A percentile compares a stretch with the other conserved stretches of the same genome.
Evolutionary conservation across 2,888 invertebrate genomes (phyloP).

Genomic region (Drosophila trichaetosa): DNA sequence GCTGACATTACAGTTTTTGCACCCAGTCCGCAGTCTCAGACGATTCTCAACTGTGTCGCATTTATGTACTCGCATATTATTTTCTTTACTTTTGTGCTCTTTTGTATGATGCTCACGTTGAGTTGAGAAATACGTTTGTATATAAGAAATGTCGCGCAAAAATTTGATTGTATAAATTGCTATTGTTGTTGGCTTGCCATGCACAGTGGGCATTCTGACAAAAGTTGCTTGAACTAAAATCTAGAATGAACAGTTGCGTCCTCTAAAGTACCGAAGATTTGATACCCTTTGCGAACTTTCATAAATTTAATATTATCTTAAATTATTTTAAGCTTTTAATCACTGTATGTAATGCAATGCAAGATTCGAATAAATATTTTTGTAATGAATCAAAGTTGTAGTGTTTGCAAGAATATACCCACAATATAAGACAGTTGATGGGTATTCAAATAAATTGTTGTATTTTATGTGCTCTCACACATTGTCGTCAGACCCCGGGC

Average conservation of each 20-base stretch:
- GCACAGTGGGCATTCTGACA: constrained; percentile 59
- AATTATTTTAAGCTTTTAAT: not conserved
- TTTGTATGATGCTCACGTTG: constrained; percentile 76
- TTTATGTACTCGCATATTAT: constrained; percentile 35
- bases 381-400: not conserved
- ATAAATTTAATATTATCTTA: not conserved
- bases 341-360: not conserved
- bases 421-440: not conserved
- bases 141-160: constrained; percentile 52
- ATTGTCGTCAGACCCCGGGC: constrained; percentile 18
- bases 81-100: constrained; percentile 38
- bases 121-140: constrained; percentile 55
- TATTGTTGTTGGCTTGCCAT: constrained; percentile 38
- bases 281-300: not conserved
- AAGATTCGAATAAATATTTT: not conserved
- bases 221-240: constrained; percentile 4
- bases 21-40: constrained; percentile 30
- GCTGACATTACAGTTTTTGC: constrained; percentile 53
- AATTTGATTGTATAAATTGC: constrained; percentile 46
- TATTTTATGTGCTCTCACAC: constrained; percentile 11
- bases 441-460: constrained; percentile 17
- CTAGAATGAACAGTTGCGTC: not conserved
- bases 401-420: not conserved
- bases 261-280: not conserved
- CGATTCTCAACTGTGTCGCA: constrained; percentile 38